Evolutionary conservation across 1,140 invertebrate genomes (phyloP), one percentile per base, ranked within the genome.

Genomic region (Lysiphlebus fabarum): DNA sequence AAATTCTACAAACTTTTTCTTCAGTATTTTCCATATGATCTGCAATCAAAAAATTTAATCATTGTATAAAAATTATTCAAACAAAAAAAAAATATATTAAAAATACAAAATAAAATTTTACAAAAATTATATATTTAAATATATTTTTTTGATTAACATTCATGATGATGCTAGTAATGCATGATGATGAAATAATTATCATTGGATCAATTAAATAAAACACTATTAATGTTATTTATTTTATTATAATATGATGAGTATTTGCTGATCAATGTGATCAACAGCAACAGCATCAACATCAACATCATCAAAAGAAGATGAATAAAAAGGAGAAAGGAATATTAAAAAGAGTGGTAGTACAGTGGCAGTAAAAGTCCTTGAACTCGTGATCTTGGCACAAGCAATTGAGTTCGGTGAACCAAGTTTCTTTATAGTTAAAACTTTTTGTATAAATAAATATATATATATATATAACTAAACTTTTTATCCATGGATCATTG

Each of bases 131-230:
- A n/a, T n/a, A n/a, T n/a, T n/a, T n/a, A n/a, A n/a, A n/a, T n/a
- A n/a, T n/a, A n/a, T n/a, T n/a, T n/a, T n/a, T n/a, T n/a, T n/a
- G 53, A 59, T 59, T 33, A 54, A 33, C 58, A 50, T 59, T 17
- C 43, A 56, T 14, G 41, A 45, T n/a, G n/a, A 33, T 26, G n/a
- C 12, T 43, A 26, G 12, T 54, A n/a, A n/a, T n/a, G n/a, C n/a
- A 51, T 51, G 12, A 51, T 51, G 2, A 10, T 71, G 3, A 67
- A 64, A 38, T 34, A 71, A 62, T 57, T 70, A 34, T 36, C 70
- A 11, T 63, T 66, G 12, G 55, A 62, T 54, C 60, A 70, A 64
- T 48, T 72, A 26, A 36, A 37, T 14, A 10, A 36, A 51, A 12
- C 17, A 26, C 17, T 1, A 4, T 26, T 26, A 26, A 26, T 26